Evolutionary conservation across 2,113 vertebrate species (phyloP).

Genomic region (Trematocara variabile): DNA sequence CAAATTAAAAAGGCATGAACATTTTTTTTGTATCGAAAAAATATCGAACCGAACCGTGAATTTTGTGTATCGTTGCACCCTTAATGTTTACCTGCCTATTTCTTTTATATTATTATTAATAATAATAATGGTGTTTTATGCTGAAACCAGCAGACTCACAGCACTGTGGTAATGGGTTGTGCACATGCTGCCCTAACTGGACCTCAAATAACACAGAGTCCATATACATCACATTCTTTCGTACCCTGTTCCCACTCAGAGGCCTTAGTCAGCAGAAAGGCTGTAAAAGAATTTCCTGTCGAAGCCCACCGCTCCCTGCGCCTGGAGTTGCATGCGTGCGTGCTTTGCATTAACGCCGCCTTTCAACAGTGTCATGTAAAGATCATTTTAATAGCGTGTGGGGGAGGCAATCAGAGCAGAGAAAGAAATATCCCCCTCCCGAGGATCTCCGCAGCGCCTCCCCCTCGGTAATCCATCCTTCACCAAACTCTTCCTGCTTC

Average conservation of each 20-base stretch:
- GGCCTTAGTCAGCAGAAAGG: constrained; percentile 69
- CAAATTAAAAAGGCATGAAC: no score
- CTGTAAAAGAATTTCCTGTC: constrained; percentile 74
- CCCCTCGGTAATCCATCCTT: constrained; percentile 27
- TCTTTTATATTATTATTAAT: neutral
- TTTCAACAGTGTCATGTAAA: constrained; percentile 37
- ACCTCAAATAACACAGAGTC: constrained; percentile 35
- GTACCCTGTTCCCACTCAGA: constrained; percentile 44
- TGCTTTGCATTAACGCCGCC: constrained; percentile 31
- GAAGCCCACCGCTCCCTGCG: constrained; percentile 52
- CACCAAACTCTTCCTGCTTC: constrained; percentile 20
- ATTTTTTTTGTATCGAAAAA: no score
- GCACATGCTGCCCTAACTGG: constrained; percentile 24
- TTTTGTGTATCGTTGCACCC: no score
- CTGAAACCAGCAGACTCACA: neutral
- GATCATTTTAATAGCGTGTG: constrained; percentile 25
- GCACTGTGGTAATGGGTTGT: constrained; percentile 18
- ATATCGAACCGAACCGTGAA: no score
- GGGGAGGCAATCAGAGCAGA: neutral
- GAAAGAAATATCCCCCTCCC: constrained; percentile 24
- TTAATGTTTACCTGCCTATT: neutral
- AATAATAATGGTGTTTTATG: neutral
- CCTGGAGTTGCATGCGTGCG: constrained; percentile 2
- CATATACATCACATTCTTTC: constrained; percentile 59
- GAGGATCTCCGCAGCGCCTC: neutral